phyloP scores from a whole-genome alignment of 2,888 invertebrate species.

The Trissolcus japonicus region DNA sequence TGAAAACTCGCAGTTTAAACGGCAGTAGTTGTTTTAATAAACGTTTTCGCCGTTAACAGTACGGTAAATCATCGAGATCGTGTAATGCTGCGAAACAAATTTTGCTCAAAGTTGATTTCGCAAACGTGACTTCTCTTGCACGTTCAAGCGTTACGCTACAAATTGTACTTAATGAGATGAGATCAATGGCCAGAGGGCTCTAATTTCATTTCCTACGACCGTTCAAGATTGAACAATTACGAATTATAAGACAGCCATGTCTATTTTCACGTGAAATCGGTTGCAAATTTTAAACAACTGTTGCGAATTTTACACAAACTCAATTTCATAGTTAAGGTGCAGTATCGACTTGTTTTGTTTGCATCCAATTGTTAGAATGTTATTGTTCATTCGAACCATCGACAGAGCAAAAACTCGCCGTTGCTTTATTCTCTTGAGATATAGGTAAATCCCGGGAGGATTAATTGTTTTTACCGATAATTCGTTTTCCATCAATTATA shows the following conservation, averaged over 20 bases:
- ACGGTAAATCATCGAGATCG: constrained; percentile 14
- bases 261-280: neutral
- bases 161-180: no score
- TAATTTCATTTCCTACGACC: no score
- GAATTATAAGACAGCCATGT: neutral
- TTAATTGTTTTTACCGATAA: constrained; percentile 26
- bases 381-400: neutral
- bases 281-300: no score
- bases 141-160: no score
- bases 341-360: no score
- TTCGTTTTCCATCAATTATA: constrained; percentile 5
- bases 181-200: no score
- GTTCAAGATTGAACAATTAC: no score
- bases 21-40: constrained; percentile 42
- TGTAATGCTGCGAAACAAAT: neutral
- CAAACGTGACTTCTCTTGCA: constrained; percentile 1
- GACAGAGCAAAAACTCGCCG: neutral
- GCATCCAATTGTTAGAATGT: neutral
- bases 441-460: constrained; percentile 18
- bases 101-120: neutral
- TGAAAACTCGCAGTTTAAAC: constrained; percentile 23
- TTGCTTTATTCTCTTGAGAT: constrained; percentile 24
- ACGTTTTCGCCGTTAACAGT: constrained; percentile 9
- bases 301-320: neutral
- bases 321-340: neutral